Base-by-base conservation (phyloP, 2,888 invertebrate genomes). In the Athalia cordata region DNA sequence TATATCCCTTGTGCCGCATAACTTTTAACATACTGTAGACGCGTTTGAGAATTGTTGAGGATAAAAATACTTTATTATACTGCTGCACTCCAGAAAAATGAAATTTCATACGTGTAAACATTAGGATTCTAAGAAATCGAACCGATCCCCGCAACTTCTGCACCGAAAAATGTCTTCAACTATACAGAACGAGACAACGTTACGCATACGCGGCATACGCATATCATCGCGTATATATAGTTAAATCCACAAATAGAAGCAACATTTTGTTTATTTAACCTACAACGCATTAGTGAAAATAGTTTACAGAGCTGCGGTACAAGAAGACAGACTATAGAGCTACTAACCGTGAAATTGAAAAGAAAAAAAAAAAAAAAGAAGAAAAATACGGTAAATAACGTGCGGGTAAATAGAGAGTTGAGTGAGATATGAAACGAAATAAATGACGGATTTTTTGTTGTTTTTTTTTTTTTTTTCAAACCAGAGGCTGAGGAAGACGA, bases 211-310 rank as follows among this genome's bases (percentile, higher is more conserved):
- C 13, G 65, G 45, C 65, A 65, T n/a, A 67, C 52, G 45, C n/a
- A 47, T 3, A 45, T 5, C 11, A 6, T 15, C 9, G 29, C 8
- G 50, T 67, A 50, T 67, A 62, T 13, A 13, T 15, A 67, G 9
- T 52, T 67, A 67, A 50, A 13, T 43, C 11, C 52, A 67, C 15
- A 68, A 68, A 68, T 52, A 68, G 47, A 29, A n/a, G 52, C 13
- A 68, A 13, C 13, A 52, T 8, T 52, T 68, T 55, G 67, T 68
- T 68, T 68, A 68, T 68, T 68, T 52, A 65, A 65, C 65, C 11
- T 13, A 50, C 52, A 4, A 67, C 15, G 52, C 29, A 67, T 67
- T 52, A 67, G 8, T 50, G 50, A n/a, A 52, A 67, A 67, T 29
- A 67, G 50, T 67, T 67, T 67, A 67, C 67, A 67, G 49, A 15